phyloP scores from a whole-genome alignment of 2,797 vertebrate species.

The Lerista edwardsae region DNA sequence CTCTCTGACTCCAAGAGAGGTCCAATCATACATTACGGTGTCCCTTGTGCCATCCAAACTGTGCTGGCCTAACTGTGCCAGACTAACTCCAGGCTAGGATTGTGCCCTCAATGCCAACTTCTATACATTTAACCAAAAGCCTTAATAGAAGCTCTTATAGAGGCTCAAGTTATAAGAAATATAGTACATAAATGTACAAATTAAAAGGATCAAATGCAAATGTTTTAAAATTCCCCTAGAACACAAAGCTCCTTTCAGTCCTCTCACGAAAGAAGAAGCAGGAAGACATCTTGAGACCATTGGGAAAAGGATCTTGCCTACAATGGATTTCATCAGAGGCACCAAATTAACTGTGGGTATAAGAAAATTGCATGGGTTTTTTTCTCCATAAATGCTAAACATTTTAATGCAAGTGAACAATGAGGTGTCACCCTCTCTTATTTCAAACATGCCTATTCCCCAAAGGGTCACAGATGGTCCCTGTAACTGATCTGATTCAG shows the following conservation, averaged over 20 bases:
- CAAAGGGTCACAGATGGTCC: not conserved
- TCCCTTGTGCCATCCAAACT: too few relatives aligned
- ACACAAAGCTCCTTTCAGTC: constrained; percentile 65
- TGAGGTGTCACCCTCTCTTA: not conserved
- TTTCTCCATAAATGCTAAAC: not conserved
- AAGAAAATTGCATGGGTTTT: constrained; percentile 1
- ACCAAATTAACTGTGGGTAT: constrained; percentile 76
- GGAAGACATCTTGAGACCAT: constrained; percentile 63
- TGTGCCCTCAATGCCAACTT: too few relatives aligned
- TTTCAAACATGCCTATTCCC: not conserved
- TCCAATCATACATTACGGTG: too few relatives aligned
- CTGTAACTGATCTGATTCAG: too few relatives aligned
- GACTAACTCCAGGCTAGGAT: too few relatives aligned
- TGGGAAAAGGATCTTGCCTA: constrained; percentile 70
- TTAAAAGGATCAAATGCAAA: too few relatives aligned
- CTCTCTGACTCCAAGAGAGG: too few relatives aligned
- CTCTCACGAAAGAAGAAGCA: constrained; percentile 62
- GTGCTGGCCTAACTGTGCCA: too few relatives aligned
- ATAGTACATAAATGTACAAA: too few relatives aligned
- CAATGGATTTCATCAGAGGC: constrained; percentile 79
- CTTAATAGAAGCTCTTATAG: too few relatives aligned
- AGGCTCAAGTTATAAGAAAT: too few relatives aligned
- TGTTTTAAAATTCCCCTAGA: constrained; percentile 55
- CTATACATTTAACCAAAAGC: too few relatives aligned
- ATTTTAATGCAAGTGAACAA: not conserved